Evolutionary conservation across 2,113 vertebrate genomes (phyloP).

Genomic region (Platysteira castanea): DNA sequence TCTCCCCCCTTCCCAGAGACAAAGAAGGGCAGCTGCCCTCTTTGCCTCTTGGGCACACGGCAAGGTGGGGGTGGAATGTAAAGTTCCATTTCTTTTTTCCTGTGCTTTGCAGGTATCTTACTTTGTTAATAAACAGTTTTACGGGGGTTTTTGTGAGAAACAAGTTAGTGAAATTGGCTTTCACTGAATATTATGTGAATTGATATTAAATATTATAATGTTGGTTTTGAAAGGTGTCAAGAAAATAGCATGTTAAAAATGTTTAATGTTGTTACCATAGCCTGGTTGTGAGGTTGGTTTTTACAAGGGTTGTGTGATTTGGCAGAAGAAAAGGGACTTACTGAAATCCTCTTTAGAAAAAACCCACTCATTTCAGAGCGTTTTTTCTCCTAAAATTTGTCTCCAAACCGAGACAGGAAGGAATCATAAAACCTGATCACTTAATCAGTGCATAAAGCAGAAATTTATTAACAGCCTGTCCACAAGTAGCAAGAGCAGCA

Average conservation of each 20-base stretch:
- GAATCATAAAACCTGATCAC: not conserved
- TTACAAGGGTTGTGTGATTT: too few relatives aligned
- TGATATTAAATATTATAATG: too few relatives aligned
- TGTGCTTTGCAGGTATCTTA: not conserved
- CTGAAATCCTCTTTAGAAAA: not conserved
- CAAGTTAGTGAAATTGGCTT: too few relatives aligned
- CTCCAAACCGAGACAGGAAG: not conserved
- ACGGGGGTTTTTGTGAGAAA: too few relatives aligned
- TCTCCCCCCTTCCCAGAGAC: not conserved
- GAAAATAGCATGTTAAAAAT: too few relatives aligned
- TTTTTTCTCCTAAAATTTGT: not conserved
- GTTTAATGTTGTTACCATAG: too few relatives aligned
- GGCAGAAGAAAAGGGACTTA: not conserved
- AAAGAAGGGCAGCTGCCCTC: not conserved
- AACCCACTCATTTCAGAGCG: accelerated
- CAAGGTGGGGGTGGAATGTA: accelerated
- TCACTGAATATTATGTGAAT: too few relatives aligned
- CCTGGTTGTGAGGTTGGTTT: too few relatives aligned
- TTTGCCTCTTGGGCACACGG: accelerated
- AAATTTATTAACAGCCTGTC: not conserved
- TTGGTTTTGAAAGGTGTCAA: too few relatives aligned
- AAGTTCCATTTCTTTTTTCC: not conserved
- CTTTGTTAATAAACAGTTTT: not conserved
- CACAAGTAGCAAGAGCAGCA: not conserved
- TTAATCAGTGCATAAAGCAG: not conserved